These are phyloP conservation scores for Fopius arisanus DNA, from an alignment of 1,140 invertebrate genomes.

Conservation along the genomic window DNA sequence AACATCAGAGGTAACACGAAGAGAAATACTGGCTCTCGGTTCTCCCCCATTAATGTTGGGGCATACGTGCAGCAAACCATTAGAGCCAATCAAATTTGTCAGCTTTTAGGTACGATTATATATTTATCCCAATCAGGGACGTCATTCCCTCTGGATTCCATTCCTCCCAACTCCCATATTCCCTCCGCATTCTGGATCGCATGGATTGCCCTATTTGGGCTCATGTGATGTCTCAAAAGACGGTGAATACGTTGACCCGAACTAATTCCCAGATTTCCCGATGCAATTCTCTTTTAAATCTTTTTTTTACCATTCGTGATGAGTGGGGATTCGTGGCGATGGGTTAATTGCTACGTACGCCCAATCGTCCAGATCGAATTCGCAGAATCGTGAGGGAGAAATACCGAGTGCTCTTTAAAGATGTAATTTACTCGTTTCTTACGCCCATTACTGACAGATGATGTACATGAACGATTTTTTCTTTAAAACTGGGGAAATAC, in stretches of 20 bases:
- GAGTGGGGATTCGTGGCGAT: conserved; percentile 36
- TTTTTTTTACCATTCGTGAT: background rate
- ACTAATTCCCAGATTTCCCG: background rate
- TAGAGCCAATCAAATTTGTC: conserved; percentile 45
- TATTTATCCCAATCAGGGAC: conserved; percentile 44
- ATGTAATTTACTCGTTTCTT: conserved; percentile 51
- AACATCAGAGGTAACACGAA: conserved; percentile 11
- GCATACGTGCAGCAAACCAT: conserved; percentile 34
- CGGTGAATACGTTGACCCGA: background rate
- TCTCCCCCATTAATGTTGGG: conserved; percentile 26
- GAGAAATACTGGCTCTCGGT: conserved; percentile 11
- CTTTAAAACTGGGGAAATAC: background rate
- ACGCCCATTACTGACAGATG: conserved; percentile 40
- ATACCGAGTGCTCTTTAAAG: conserved; percentile 18
- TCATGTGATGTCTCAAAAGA: background rate
- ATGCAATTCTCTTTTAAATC: background rate
- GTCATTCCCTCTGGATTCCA: conserved; percentile 22
- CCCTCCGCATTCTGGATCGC: background rate
- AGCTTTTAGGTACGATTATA: conserved; percentile 45
- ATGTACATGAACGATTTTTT: background rate
- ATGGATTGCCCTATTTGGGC: background rate
- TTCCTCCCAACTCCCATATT: background rate
- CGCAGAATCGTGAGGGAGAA: conserved; percentile 39
- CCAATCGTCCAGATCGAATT: conserved; percentile 46
- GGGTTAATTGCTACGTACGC: conserved; percentile 41